Evolutionary conservation across 2,888 invertebrate genomes (phyloP), one percentile per base, ranked within the genome.

Genomic region (Hydraecia micacea): DNA sequence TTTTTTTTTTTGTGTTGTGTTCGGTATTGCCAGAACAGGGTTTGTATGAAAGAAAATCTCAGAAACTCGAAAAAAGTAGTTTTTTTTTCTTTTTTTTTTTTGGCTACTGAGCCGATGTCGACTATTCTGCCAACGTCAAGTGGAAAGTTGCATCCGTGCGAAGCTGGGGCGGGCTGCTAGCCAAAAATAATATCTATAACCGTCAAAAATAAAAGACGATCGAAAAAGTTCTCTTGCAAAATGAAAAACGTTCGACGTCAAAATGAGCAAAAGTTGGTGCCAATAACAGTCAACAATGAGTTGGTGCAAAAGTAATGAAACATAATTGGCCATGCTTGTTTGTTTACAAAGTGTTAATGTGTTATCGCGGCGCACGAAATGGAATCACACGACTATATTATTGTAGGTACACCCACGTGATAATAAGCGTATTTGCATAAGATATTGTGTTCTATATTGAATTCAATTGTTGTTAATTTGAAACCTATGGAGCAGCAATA

Each of bases 301-400:
- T 60, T 73, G 52, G 63, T 67, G 70, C 67, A 42, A 75, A 63
- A 67, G 15, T 63, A 69, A 66, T 62, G 18, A 52, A 55, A 65
- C 39, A 46, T 76, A 67, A 80, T 77, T 66, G 52, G 36, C 46
- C 65, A 49, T 69, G 60, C 55, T 74, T 69, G 62, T 84, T 84
- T 71, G 62, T 84, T 77, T 73, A 73, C 69, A 71, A 32, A 75
- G 70, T 73, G 66, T 49, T 77, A 76, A 74, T 71, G 42, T 62
- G 28, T 78, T 63, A 65, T 63, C 49, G 32, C 28, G 18, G 9
- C 55, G 80, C 85, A 83, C 73, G 68, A 83, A 83, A 72, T 52
- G 58, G 63, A 73, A 80, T 87, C 80, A 73, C 87, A 75, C 80
- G 84, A 84, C 62, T 32, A 42, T 72, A 79, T 79, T 84, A 79